phyloP scores from a whole-genome alignment of 2,113 vertebrate species.

The Baryphthengus martii region DNA sequence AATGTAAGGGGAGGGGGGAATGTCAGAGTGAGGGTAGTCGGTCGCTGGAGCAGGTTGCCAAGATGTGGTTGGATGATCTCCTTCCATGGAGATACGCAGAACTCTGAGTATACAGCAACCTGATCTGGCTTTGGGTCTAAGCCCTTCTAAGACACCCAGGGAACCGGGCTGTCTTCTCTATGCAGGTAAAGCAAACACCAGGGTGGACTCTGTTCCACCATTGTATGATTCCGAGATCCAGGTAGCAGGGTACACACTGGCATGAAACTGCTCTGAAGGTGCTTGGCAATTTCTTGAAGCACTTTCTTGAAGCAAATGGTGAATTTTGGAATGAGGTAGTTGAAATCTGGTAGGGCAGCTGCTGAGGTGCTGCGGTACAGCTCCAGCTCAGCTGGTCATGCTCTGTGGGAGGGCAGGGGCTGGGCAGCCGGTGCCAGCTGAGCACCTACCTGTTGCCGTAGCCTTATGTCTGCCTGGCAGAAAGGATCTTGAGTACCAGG shows the following conservation, averaged over 20 bases:
- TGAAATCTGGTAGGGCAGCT: neutral
- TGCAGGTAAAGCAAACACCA: neutral
- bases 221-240: too few relatives aligned
- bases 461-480: accelerated
- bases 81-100: neutral
- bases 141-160: accelerated
- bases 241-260: accelerated
- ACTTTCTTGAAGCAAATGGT: too few relatives aligned
- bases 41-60: neutral
- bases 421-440: neutral
- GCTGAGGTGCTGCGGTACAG: neutral
- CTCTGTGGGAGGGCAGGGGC: accelerated
- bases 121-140: neutral
- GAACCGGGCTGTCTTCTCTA: accelerated
- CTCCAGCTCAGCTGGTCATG: accelerated
- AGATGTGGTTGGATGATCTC: neutral
- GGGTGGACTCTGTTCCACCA: neutral
- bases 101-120: neutral
- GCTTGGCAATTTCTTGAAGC: too few relatives aligned
- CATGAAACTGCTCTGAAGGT: neutral
- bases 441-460: neutral
- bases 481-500: neutral
- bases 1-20: neutral
- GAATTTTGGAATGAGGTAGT: accelerated
- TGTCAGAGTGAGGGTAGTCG: neutral